phyloP scores from a whole-genome alignment of 2,797 vertebrate genomes.

The Scomberomorus guttatus region DNA sequence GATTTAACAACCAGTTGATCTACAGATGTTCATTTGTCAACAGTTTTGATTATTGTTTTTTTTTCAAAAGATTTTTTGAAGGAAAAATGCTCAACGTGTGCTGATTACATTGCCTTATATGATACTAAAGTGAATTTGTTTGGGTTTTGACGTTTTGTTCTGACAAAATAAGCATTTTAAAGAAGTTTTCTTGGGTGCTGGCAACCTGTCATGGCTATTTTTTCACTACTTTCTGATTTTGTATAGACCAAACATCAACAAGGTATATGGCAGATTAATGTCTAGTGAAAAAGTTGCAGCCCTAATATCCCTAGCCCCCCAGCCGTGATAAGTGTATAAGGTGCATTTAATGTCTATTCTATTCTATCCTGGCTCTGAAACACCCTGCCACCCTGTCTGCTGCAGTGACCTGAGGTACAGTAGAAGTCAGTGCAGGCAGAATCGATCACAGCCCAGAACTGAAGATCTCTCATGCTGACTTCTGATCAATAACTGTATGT shows the following conservation, averaged over 20 bases:
- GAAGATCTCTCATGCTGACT: conserved; percentile 28
- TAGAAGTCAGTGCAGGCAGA: conserved; percentile 35
- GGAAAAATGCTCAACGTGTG: background rate
- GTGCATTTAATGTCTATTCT: background rate
- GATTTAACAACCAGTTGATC: background rate
- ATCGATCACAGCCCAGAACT: conserved; percentile 33
- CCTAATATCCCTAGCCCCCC: background rate
- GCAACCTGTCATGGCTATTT: background rate
- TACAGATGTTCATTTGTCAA: background rate
- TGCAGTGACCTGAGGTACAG: conserved; percentile 64
- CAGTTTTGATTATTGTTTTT: background rate
- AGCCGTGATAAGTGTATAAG: background rate
- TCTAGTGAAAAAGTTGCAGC: background rate
- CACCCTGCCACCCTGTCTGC: conserved; percentile 23
- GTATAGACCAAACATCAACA: background rate
- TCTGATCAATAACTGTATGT: conserved; percentile 65
- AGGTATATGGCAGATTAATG: background rate
- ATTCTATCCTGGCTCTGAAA: background rate
- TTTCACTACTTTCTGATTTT: conserved; percentile 9
- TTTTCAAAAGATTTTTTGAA: background rate
- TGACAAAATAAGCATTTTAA: background rate
- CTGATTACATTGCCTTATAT: background rate
- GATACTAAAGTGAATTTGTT: background rate
- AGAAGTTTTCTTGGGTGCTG: background rate
- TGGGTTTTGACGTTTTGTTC: background rate